Evolutionary conservation across 2,113 vertebrate genomes (phyloP), one percentile per base, ranked within the genome.

Genomic region (Aldabrachelys gigantea): DNA sequence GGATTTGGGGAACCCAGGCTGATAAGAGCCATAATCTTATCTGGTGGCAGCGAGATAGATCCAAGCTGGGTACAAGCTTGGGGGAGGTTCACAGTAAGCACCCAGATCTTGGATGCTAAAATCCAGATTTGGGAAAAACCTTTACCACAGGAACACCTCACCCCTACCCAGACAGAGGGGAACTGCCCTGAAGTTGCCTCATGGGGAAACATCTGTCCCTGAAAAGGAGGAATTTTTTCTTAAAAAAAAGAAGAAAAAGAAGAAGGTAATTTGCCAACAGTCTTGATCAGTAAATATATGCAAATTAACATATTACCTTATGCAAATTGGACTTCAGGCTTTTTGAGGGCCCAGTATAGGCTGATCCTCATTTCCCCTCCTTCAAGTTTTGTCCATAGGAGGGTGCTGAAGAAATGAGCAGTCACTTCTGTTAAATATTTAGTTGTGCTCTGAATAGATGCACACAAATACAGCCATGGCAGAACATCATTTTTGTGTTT

Each of bases 161-260:
- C 53, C 82, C 94, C 81, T 84, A 72, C 87, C 96, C 94, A 95
- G 91, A 59, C 90, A 97, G 94, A 93, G 90, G 5, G 11, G 97
- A 56, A 35, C 94, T 95, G 96, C 78, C 85, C 93, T 92, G 94
- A 97, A 96, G 84, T 90, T 95, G 93, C 89, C 81, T 92, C 65
- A 94, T 96, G 96, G 96, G 84, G 87, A 96, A 96, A 92, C 96
- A 96, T 97, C 95, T 97, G 96, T 90, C 93, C 93, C 9, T 2
- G 92, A 96, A 96, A 41, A 80, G 57, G 53, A 0, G 56, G 87
- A 84, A 86, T 97, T 97, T 93, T 93, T 94, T 88, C 81, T 94
- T 84, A 49, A 92, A 16, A 65, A 65, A 65, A 35, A 14, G 13
- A 50, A 50, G 5, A 16, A 50, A 50, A 50, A 14, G 14, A 49